Percentiles rank a stretch among this genome's conserved stretches.
These are phyloP conservation scores for Ataeniobius toweri DNA, from an alignment of 2,797 vertebrate species.

Conservation along the genomic window DNA sequence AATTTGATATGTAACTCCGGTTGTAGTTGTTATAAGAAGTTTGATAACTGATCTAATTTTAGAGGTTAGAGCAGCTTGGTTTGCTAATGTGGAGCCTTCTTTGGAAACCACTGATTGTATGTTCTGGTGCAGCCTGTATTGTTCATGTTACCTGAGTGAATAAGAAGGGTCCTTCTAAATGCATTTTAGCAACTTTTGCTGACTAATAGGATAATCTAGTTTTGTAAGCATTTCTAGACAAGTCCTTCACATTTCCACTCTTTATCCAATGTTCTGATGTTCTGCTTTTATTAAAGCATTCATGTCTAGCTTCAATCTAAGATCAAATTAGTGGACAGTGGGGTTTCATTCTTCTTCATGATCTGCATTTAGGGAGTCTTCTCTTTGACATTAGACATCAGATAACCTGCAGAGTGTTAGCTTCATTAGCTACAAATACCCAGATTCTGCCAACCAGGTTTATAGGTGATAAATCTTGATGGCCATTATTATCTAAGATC, in stretches of 20 bases:
- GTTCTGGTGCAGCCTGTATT: not conserved
- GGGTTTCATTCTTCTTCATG: not conserved
- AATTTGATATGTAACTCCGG: not conserved
- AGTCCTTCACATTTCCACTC: not conserved
- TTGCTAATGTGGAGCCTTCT: not conserved
- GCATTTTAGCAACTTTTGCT: not conserved
- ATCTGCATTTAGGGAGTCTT: not conserved
- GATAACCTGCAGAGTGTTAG: not conserved
- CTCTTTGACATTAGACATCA: not conserved
- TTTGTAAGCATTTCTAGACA: not conserved
- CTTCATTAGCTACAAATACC: not conserved
- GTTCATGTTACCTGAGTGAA: not conserved
- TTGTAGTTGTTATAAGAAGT: not conserved
- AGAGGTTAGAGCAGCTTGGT: not conserved
- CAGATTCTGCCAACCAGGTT: not conserved
- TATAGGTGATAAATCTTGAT: not conserved
- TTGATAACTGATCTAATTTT: not conserved
- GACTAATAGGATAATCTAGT: not conserved
- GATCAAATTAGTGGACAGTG: not conserved
- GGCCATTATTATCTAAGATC: constrained; percentile 2
- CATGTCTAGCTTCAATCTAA: not conserved
- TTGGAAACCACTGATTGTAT: not conserved
- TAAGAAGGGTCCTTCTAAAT: not conserved
- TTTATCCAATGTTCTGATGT: not conserved
- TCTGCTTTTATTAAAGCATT: not conserved